Evolutionary conservation across 2,113 vertebrate species (phyloP).

Genomic region (Microtus richardsoni): DNA sequence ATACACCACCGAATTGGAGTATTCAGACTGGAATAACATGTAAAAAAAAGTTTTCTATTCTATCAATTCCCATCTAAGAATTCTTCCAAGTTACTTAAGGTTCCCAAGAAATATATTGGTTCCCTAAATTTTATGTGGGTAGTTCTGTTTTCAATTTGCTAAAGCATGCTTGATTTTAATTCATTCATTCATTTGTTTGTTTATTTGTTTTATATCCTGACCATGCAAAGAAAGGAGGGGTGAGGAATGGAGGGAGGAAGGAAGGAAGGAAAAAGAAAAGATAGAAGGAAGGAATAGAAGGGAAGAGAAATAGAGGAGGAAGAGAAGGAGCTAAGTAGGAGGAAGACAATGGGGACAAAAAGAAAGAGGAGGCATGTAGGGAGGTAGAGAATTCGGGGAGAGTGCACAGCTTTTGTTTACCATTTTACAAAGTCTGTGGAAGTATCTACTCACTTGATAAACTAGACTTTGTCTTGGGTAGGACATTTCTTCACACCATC

Average conservation of each 20-base stretch:
- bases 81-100: neutral
- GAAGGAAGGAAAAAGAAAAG: no score
- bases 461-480: neutral
- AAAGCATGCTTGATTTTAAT: no score
- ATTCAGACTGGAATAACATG: neutral
- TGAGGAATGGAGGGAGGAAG: accelerated
- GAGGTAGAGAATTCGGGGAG: neutral
- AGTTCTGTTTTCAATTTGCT: neutral
- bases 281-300: no score
- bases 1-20: neutral
- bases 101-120: neutral
- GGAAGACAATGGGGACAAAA: no score
- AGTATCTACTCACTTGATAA: no score
- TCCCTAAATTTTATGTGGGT: neutral
- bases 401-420: neutral
- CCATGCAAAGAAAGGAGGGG: neutral
- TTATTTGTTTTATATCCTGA: no score
- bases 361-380: accelerated
- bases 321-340: neutral
- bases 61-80: neutral
- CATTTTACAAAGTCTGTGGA: neutral
- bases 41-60: neutral
- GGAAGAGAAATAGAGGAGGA: neutral
- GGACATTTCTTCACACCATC: neutral
- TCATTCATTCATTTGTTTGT: no score